Conservation (phyloP, 2,113 vertebrate genomes). For the Boulengeromyrus knoepffleri region DNA sequence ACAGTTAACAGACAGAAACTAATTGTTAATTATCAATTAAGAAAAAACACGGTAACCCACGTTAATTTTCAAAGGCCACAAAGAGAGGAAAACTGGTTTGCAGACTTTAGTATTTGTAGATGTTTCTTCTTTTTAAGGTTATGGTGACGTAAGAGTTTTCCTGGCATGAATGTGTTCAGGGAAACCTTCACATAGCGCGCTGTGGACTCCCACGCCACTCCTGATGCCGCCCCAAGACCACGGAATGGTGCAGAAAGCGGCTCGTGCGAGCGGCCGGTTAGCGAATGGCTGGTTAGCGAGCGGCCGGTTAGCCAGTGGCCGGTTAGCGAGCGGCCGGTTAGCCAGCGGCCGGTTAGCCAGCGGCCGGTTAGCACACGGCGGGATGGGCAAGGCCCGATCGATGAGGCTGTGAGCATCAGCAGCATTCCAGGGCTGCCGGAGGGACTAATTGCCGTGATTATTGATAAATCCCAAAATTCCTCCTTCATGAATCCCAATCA, state of each 20-base stretch:
- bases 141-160: neutral
- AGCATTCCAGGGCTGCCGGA: constrained; percentile 15
- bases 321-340: too few relatives aligned
- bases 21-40: neutral
- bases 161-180: neutral
- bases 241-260: neutral
- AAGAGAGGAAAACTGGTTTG: neutral
- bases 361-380: neutral
- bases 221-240: neutral
- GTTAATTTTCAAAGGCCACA: neutral
- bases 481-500: constrained; percentile 64
- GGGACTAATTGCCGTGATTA: constrained; percentile 85
- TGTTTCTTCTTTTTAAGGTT: neutral
- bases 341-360: too few relatives aligned
- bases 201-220: too few relatives aligned
- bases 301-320: too few relatives aligned
- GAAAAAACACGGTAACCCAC: neutral
- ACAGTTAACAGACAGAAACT: neutral
- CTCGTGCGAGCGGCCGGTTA: too few relatives aligned
- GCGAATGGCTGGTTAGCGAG: neutral
- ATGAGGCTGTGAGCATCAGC: constrained; percentile 30
- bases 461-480: constrained; percentile 74
- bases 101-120: neutral
- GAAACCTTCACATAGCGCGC: neutral
- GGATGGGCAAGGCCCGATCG: constrained; percentile 27